Conservation (phyloP, 2,113 vertebrate genomes). For the Thamnophis sirtalis region DNA sequence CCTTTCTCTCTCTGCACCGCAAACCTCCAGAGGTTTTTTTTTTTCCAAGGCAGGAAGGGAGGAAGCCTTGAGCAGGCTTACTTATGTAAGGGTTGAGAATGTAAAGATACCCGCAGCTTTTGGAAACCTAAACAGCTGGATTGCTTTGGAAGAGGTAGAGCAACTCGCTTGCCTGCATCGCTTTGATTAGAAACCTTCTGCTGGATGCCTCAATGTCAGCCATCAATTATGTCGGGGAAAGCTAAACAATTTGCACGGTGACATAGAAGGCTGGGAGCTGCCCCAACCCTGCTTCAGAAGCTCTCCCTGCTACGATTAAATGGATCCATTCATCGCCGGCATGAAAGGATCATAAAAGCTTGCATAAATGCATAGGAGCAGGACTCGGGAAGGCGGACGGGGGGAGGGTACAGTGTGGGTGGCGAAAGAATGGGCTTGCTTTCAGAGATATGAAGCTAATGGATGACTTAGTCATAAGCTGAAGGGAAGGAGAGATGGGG, state of each 20-base stretch:
- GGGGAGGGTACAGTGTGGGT: neutral
- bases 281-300: neutral
- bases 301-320: neutral
- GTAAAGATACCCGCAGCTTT: neutral
- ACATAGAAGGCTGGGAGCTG: neutral
- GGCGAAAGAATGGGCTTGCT: neutral
- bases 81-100: neutral
- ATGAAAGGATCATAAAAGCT: neutral
- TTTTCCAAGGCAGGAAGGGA: neutral
- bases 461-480: neutral
- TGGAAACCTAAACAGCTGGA: neutral
- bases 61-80: neutral
- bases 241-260: neutral
- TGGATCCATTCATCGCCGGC: neutral
- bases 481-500: rapidly evolving
- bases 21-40: neutral
- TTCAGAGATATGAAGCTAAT: neutral
- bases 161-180: neutral
- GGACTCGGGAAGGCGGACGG: neutral
- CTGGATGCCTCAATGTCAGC: neutral
- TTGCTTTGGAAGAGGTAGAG: neutral
- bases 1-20: neutral
- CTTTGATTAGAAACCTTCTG: neutral
- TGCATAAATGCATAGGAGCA: neutral
- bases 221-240: neutral